Base-by-base conservation (phyloP, 2,797 vertebrate species). In the Chloroceryle inda region DNA sequence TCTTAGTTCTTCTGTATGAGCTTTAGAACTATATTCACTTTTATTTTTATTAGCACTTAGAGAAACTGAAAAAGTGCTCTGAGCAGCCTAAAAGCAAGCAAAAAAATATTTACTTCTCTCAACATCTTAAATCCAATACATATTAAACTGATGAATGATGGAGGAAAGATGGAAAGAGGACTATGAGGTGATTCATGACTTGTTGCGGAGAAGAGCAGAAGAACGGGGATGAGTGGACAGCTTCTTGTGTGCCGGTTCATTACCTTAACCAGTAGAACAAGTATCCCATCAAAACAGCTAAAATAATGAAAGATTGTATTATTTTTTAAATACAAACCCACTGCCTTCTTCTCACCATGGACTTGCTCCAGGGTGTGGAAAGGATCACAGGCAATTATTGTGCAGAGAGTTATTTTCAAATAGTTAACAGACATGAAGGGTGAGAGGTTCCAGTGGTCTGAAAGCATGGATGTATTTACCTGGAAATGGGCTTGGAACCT, bases 61-160 rank as follows among this genome's bases (percentile, higher is more conserved):
- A 89, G 38, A 82, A 92, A 49, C 40, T 58, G 76, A 62, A 75
- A 77, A 82, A 87, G 33, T 75, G 33, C 66, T 88, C 29, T 4
- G 18, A 85, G 82, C 72, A 92, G 56, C 35, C 64, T 78, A 64
- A 22, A 77, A 47, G 66, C 42, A 73, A 86, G 24, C 27, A 83
- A 49, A 77, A 89, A 85, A 91, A 64, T 55, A 68, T 58, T 79
- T 95, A 81, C 55, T 86, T 88, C 64, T 83, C 47, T 76, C 42
- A 73, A 27, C 59, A n/a, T 86, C 49, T 84, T 84, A 53, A 84
- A 93, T 77, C n/a, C 53, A 84, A 68, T 56, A 64, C 31, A 50
- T 62, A 59, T 18, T 37, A 90, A 88, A 79, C 47, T 42, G 67
- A 49, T 22, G 35, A 75, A 90, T 8, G 38, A 55, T 47, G n/a